Evolutionary conservation across 1,140 invertebrate species (phyloP).

Genomic region (Sminthurinus signatus): DNA sequence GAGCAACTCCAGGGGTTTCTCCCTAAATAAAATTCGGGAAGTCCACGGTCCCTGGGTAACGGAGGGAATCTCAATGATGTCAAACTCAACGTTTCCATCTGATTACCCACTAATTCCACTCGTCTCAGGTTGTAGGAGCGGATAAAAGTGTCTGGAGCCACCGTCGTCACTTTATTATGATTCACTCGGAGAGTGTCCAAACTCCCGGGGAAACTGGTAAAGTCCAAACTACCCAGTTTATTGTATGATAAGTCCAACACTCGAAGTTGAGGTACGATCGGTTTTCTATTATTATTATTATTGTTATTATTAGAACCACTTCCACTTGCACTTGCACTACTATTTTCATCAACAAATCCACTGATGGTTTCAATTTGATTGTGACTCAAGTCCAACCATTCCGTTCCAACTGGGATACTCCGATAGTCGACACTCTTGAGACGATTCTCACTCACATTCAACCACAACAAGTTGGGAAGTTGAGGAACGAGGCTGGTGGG

Average conservation of each 20-base stretch:
- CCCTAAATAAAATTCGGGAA: conserved; percentile 69
- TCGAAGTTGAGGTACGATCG: conserved; percentile 35
- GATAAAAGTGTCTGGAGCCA: conserved; percentile 75
- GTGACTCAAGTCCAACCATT: conserved; percentile 83
- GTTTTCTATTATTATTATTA: conserved; percentile 51
- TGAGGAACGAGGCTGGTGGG: conserved; percentile 68
- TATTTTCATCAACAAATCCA: conserved; percentile 44
- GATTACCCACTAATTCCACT: conserved; percentile 83
- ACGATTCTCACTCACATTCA: conserved; percentile 86
- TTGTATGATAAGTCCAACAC: conserved; percentile 79
- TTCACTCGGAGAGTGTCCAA: conserved; percentile 81
- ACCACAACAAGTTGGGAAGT: conserved; percentile 76
- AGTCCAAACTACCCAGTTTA: conserved; percentile 67
- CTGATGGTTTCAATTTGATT: conserved; percentile 79
- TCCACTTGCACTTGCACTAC: no score
- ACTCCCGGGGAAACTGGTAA: conserved; percentile 78
- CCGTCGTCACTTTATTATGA: conserved; percentile 69
- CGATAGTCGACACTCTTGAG: conserved; percentile 85
- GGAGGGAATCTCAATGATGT: conserved; percentile 64
- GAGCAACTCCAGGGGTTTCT: conserved; percentile 87
- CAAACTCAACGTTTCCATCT: conserved; percentile 70
- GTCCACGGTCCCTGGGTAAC: conserved; percentile 46
- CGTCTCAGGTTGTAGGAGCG: conserved; percentile 74
- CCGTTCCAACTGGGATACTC: conserved; percentile 75
- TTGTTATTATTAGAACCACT: conserved; percentile 41